These are phyloP conservation scores for Diogma glabrata DNA, from an alignment of 2,888 invertebrate species.

Conservation along the genomic window DNA sequence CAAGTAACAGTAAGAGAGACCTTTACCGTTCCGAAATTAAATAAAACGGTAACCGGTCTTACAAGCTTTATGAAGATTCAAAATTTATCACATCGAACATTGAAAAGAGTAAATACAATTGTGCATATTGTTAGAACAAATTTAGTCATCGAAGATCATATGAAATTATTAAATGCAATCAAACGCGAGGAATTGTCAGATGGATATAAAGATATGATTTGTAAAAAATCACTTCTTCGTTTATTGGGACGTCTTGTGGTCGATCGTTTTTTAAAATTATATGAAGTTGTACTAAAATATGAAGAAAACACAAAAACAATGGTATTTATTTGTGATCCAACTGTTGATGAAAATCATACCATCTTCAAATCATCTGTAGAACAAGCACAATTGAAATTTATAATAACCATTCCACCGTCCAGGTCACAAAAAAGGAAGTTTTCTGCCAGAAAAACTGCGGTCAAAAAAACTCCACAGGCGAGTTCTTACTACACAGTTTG, in stretches of 20 bases:
- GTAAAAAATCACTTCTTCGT: slow-evolving; percentile 46
- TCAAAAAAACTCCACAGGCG: slow-evolving; percentile 19
- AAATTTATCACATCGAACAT: slow-evolving; percentile 19
- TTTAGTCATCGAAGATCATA: slow-evolving; percentile 45
- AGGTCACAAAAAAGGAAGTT: no score
- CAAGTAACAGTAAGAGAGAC: neutral
- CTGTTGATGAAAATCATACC: slow-evolving; percentile 37
- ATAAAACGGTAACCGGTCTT: neutral
- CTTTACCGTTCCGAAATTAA: neutral
- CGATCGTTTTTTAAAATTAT: slow-evolving; percentile 11
- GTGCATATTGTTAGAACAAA: slow-evolving; percentile 46
- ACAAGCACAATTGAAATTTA: slow-evolving; percentile 46
- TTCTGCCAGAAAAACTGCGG: no score
- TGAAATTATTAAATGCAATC: slow-evolving; percentile 41
- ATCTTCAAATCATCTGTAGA: slow-evolving; percentile 47
- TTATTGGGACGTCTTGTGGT: slow-evolving; percentile 44
- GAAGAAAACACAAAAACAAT: slow-evolving; percentile 37
- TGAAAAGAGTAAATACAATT: slow-evolving; percentile 49
- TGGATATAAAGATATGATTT: slow-evolving; percentile 45
- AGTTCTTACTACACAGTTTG: slow-evolving; percentile 13
- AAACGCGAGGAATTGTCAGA: slow-evolving; percentile 41
- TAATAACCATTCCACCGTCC: neutral
- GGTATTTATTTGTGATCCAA: slow-evolving; percentile 43
- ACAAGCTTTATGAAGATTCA: slow-evolving; percentile 23
- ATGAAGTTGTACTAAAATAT: slow-evolving; percentile 28